Evolutionary conservation across 2,113 vertebrate species (phyloP), one percentile per base, ranked within the genome.

Genomic region (Stigmatopora nigra): DNA sequence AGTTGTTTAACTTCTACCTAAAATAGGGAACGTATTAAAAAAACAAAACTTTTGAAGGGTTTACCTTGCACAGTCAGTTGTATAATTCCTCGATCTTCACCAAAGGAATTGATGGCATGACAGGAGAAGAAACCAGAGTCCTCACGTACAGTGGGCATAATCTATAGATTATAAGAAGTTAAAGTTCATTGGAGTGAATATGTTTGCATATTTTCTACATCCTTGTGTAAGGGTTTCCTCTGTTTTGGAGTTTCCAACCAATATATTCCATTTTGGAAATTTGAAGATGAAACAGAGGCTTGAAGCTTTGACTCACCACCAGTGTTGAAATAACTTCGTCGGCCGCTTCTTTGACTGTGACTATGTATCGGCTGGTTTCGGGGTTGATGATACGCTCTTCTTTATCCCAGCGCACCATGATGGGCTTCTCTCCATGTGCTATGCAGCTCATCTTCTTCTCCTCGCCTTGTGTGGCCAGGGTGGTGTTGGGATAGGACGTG

Each of bases 61-160:
- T 45, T 84, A 99, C 97, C 97, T 95, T 99, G 96, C 72, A 99
- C 97, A 17, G 96, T 99, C 74, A 99, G 92, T 84, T 99, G 96
- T 76, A 99, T 99, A 84, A 99, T 96, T 70, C 97, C 97, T 73
- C 96, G 90, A 80, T 99, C 96, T 88, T 99, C 97, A 49, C 96
- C 97, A 0, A 97, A 99, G 3, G 95, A 99, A 90, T 99, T 99
- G 86, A 99, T 99, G 67, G 97, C 97, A 0, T 99, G 96, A 81
- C 97, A 99, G 86, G 96, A 98, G 80, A 98, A 99, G 86, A 99
- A 99, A 16, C 97, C 97, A 2, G 97, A 99, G 86, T 99, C 97
- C 87, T 97, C 96, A 75, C 97, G 90, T 45, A 98, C 94, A 0
- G 96, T 97, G 51, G 95, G 96, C 87, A 98, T 90, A 81, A 99